Evolutionary conservation across 2,113 vertebrate genomes (phyloP).

Genomic region (Protomyctophum bolini): DNA sequence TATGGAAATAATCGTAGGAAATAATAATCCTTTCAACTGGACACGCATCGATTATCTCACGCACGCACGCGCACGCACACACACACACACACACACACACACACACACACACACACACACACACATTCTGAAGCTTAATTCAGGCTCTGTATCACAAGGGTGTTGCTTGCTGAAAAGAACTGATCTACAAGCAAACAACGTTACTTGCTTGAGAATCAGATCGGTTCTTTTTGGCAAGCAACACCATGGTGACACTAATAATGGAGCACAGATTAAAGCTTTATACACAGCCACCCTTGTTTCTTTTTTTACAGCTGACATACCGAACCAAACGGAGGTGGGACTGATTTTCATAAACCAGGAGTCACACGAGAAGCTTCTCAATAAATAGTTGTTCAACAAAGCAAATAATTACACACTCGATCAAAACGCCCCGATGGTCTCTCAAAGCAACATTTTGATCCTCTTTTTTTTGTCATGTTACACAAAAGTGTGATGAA

Average conservation of each 20-base stretch:
- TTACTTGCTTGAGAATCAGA: too few relatives aligned
- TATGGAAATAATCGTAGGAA: slow-evolving; percentile 71
- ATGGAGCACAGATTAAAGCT: too few relatives aligned
- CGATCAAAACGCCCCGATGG: slow-evolving; percentile 62
- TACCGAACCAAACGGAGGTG: slow-evolving; percentile 18
- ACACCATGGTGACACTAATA: too few relatives aligned
- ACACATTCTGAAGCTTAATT: not conserved
- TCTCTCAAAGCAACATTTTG: slow-evolving; percentile 57
- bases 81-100: not conserved
- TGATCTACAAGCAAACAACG: not conserved
- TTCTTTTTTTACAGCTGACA: too few relatives aligned
- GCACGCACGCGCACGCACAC: slow-evolving; percentile 21
- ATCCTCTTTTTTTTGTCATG: slow-evolving; percentile 49
- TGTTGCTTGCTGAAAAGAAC: not conserved
- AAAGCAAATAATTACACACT: slow-evolving; percentile 68
- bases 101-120: slow-evolving; percentile 8
- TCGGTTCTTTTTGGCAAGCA: too few relatives aligned
- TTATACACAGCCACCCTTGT: slow-evolving; percentile 3
- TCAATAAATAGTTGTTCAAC: slow-evolving; percentile 75
- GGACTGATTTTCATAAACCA: slow-evolving; percentile 65
- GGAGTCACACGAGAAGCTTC: slow-evolving; percentile 52
- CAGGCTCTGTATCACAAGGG: not conserved
- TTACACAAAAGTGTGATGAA: slow-evolving; percentile 48
- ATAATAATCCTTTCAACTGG: slow-evolving; percentile 45
- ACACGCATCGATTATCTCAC: slow-evolving; percentile 54